Conservation (phyloP, 2,888 invertebrate genomes). For the Zaprionus lineosus region DNA sequence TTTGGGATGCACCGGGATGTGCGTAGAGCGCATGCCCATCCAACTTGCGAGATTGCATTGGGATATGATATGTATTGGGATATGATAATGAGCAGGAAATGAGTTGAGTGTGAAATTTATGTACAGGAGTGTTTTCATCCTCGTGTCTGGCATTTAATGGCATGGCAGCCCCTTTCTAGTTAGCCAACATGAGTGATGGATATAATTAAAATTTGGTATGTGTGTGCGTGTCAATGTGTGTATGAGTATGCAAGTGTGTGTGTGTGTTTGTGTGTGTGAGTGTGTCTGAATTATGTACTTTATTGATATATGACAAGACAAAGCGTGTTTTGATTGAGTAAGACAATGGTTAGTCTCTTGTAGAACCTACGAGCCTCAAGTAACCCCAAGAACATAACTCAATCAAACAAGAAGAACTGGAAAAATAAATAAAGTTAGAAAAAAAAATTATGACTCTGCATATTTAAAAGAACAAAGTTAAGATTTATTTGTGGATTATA, state of each 20-base stretch:
- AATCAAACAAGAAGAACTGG: not conserved
- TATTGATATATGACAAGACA: slow-evolving; percentile 37
- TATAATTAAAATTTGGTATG: slow-evolving; percentile 62
- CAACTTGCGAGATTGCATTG: slow-evolving; percentile 45
- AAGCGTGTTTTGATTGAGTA: slow-evolving; percentile 52
- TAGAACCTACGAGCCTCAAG: not conserved
- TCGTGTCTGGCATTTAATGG: slow-evolving; percentile 17
- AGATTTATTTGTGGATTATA: too few relatives aligned
- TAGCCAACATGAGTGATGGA: slow-evolving; percentile 61
- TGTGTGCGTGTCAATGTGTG: too few relatives aligned
- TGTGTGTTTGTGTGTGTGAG: not conserved
- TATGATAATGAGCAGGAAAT: slow-evolving; percentile 77
- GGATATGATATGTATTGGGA: slow-evolving; percentile 55
- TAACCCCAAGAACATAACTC: slow-evolving; percentile 28
- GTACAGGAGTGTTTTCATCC: slow-evolving; percentile 61
- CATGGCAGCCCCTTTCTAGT: slow-evolving; percentile 28
- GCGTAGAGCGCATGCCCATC: slow-evolving; percentile 55
- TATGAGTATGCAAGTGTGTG: too few relatives aligned
- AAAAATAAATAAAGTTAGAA: not conserved
- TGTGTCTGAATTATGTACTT: slow-evolving; percentile 52
- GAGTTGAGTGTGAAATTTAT: slow-evolving; percentile 78
- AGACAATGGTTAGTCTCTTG: slow-evolving; percentile 13
- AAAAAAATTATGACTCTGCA: slow-evolving; percentile 9
- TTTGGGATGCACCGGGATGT: slow-evolving; percentile 10
- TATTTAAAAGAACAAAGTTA: too few relatives aligned